Evolutionary conservation across 2,797 vertebrate genomes (phyloP), one percentile per base, ranked within the genome.

Genomic region (Pseudochirops corinnae): DNA sequence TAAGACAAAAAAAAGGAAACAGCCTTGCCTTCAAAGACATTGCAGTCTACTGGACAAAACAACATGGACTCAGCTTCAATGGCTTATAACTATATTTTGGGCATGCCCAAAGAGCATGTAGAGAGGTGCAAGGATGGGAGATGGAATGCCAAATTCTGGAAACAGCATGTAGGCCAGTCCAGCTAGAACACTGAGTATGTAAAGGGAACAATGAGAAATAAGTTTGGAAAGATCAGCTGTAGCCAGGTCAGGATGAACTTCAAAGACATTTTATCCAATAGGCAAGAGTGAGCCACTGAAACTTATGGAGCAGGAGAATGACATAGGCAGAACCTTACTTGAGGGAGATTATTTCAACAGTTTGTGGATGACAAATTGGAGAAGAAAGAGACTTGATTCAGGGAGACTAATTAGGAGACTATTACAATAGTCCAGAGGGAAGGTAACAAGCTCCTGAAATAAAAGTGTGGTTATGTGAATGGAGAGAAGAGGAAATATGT

Each of bases 321-420:
- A 92, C 4, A 29, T 74, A 62, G 92, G 92, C 52, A 96, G 94
- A 93, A 91, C 9, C 28, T 24, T 46, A 46, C 39, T 39, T 46
- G 67, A 82, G 56, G 82, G 95, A 93, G 50, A 21, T 39, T 39
- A 39, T 82, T 82, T 74, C 18, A 33, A 14, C 18, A 21, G 4
- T 28, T 87, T 28, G n/a, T 21, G 16, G 91, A 93, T 14, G 91
- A n/a, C 56, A 39, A 31, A 52, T 58, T 92, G 1, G 3, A 67
- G 31, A 67, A 31, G 55, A 31, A 0, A 33, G 39, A 60, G 92
- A 90, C 6, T 92, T 7, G 10, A 10, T 18, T 39, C 3, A 58
- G 6, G 67, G 7, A 91, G 1, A 90, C n/a, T 5, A 92, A 0
- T 11, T 87, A 93, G 53, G 12, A 94, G 13, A 87, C 39, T 58